Percentiles rank a stretch among this genome's conserved stretches.
phyloP scores from a whole-genome alignment of 2,888 invertebrate genomes.

The Eristalis tenax region DNA sequence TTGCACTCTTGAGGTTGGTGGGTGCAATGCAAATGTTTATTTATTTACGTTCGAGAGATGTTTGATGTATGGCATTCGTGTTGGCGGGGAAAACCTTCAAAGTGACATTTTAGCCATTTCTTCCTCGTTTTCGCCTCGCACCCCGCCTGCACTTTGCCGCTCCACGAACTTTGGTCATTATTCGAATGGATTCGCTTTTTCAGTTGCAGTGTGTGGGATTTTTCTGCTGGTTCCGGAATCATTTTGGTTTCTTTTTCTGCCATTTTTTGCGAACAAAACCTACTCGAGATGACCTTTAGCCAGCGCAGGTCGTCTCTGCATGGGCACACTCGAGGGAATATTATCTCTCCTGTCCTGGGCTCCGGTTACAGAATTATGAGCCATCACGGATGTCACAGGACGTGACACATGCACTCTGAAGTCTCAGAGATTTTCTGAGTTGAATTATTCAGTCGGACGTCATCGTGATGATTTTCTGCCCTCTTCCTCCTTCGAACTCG shows the following conservation, averaged over 20 bases:
- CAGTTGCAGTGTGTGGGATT: background rate
- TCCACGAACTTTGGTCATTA: constrained; percentile 14
- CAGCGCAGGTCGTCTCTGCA: background rate
- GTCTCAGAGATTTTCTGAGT: too few species aligned
- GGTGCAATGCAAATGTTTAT: constrained; percentile 67
- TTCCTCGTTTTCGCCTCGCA: background rate
- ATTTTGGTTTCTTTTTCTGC: background rate
- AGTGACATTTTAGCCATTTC: constrained; percentile 44
- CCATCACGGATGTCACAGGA: background rate
- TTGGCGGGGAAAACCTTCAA: constrained; percentile 61
- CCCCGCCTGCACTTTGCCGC: background rate
- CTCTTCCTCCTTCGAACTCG: background rate
- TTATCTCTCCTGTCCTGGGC: background rate
- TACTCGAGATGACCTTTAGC: background rate
- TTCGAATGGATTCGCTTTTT: background rate
- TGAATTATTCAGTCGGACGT: background rate
- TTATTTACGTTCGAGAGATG: constrained; percentile 67
- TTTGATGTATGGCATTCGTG: constrained; percentile 54
- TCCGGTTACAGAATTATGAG: background rate
- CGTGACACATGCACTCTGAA: too few species aligned
- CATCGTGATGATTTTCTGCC: background rate
- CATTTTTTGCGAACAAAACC: too few species aligned
- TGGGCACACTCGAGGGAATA: background rate
- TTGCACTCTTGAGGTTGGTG: constrained; percentile 5
- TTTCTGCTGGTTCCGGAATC: background rate